A percentile compares a stretch with the other conserved stretches of the same genome.
Conservation (phyloP, 2,797 vertebrate species). For the Liasis olivaceus region DNA sequence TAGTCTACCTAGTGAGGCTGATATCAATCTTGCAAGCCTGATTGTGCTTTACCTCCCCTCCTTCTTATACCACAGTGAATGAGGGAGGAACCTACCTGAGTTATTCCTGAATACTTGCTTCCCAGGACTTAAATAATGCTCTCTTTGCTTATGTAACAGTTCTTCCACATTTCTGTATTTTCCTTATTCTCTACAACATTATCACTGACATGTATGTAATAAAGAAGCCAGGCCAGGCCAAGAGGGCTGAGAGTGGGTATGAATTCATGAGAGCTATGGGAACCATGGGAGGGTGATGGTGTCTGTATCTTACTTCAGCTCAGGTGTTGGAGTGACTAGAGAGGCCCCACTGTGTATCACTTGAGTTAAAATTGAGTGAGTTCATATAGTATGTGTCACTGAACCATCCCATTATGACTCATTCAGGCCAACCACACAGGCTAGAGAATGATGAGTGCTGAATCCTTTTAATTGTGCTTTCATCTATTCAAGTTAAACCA, state of each 20-base stretch:
- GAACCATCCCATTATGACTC: background rate
- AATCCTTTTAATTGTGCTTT: background rate
- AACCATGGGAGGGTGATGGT: background rate
- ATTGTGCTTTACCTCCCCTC: background rate
- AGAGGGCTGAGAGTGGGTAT: background rate
- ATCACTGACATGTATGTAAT: background rate
- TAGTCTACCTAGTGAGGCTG: background rate
- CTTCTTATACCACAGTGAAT: background rate
- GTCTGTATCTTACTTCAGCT: background rate
- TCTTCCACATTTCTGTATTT: background rate
- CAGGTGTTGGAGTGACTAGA: background rate
- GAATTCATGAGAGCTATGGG: background rate
- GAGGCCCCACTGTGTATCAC: background rate
- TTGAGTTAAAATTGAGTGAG: background rate
- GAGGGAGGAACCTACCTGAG: background rate
- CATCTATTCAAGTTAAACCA: background rate
- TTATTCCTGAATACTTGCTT: background rate
- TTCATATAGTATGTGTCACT: background rate
- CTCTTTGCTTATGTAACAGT: background rate
- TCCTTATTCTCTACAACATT: background rate
- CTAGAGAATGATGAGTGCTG: background rate
- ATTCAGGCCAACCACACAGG: background rate
- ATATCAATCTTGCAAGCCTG: background rate
- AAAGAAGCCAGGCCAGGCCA: background rate
- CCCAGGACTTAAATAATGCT: background rate